These are phyloP conservation scores for Drosophila peninsularis DNA, from an alignment of 2,888 invertebrate genomes.

Conservation along the genomic window DNA sequence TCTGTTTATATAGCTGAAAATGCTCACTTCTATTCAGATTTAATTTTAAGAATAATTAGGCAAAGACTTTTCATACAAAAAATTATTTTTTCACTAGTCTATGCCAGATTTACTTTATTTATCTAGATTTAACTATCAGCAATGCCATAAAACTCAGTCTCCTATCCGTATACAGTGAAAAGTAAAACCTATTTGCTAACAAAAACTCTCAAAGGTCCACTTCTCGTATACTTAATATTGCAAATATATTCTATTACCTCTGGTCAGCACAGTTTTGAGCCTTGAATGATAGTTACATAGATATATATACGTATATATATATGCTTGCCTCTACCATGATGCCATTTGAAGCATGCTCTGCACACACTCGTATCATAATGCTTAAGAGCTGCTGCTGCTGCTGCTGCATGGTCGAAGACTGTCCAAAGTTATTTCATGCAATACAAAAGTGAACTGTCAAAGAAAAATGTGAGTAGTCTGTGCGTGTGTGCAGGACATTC, in stretches of 20 bases:
- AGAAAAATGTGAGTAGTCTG: slow-evolving; percentile 23
- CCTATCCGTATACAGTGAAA: background rate
- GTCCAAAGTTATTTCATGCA: slow-evolving; percentile 43
- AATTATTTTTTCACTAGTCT: background rate
- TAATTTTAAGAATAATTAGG: background rate
- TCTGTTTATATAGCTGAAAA: too few relatives aligned
- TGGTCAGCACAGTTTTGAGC: background rate
- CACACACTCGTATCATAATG: slow-evolving; percentile 5
- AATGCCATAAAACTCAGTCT: background rate
- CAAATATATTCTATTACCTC: slow-evolving; percentile 1
- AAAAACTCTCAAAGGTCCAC: background rate
- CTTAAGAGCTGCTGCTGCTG: slow-evolving; percentile 15
- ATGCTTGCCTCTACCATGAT: background rate
- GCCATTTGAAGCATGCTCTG: slow-evolving; percentile 1
- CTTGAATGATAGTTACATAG: background rate
- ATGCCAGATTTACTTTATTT: background rate
- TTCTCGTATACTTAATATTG: slow-evolving; percentile 6
- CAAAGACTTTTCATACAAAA: background rate
- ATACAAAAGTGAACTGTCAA: slow-evolving; percentile 52
- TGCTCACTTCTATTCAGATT: background rate
- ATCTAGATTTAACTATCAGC: too few relatives aligned
- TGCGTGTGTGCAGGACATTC: slow-evolving; percentile 6
- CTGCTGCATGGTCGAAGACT: slow-evolving; percentile 15
- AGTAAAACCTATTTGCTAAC: background rate
- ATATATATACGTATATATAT: too few relatives aligned